A percentile compares a stretch with the other conserved stretches of the same genome.
phyloP scores from a whole-genome alignment of 2,888 invertebrate species.

The Drosophila borealis region DNA sequence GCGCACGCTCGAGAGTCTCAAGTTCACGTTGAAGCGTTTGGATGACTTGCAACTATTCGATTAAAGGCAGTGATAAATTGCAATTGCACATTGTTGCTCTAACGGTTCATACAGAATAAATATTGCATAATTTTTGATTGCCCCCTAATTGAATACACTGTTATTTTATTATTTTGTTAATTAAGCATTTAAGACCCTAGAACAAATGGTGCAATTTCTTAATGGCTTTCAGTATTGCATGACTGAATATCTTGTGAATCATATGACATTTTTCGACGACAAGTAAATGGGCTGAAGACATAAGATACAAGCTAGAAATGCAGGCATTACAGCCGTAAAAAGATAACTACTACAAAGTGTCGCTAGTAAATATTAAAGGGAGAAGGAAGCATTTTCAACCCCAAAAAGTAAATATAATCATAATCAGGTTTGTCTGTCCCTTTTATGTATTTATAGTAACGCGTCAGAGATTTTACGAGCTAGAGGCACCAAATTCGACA shows the following conservation, averaged over 20 bases:
- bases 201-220: neutral
- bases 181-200: constrained; percentile 3
- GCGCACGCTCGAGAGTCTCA: constrained; percentile 79
- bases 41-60: constrained; percentile 80
- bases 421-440: neutral
- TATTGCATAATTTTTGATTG: constrained; percentile 10
- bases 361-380: no score
- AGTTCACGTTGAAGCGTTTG: constrained; percentile 75
- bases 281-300: neutral
- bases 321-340: neutral
- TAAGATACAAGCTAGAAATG: neutral
- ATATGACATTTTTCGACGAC: neutral
- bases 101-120: constrained; percentile 9
- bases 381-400: neutral
- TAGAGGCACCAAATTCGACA: no score
- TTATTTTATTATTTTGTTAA: constrained; percentile 2
- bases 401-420: neutral
- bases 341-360: neutral
- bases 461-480: no score
- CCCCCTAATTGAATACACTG: constrained; percentile 13
- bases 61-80: constrained; percentile 33
- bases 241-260: constrained; percentile 1
- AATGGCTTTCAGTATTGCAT: constrained; percentile 15
- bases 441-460: no score
- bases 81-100: neutral